Percentiles rank a stretch among this genome's conserved stretches.
Conservation (phyloP, 1,140 invertebrate genomes). For the Araneus ventricosus region DNA sequence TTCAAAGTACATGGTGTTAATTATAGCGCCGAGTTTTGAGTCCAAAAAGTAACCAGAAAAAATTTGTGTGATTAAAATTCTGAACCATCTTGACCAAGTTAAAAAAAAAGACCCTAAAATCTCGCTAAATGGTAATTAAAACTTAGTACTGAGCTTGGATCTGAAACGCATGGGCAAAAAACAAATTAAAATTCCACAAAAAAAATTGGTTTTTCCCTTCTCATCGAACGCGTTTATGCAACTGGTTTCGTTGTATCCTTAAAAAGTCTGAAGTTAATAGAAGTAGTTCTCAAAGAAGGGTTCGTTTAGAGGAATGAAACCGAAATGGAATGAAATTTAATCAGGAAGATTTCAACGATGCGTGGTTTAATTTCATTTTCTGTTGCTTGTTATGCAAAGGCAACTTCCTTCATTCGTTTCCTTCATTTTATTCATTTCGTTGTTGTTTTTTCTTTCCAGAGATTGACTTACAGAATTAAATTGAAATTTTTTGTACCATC, state of each 20-base stretch:
- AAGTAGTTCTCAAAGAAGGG: neutral
- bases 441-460: neutral
- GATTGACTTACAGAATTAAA: slow-evolving; percentile 11
- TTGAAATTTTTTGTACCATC: neutral
- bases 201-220: slow-evolving; percentile 28
- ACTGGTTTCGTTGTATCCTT: neutral
- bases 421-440: neutral
- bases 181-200: slow-evolving; percentile 58
- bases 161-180: slow-evolving; percentile 4
- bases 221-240: slow-evolving; percentile 17
- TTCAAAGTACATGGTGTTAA: slow-evolving; percentile 53
- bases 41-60: neutral
- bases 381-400: slow-evolving; percentile 11
- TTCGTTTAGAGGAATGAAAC: slow-evolving; percentile 20
- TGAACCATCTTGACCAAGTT: neutral
- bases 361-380: slow-evolving; percentile 45
- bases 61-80: slow-evolving; percentile 44
- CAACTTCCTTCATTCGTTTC: neutral
- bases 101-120: neutral
- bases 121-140: slow-evolving; percentile 59
- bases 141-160: neutral
- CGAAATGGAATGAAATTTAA: slow-evolving; percentile 54
- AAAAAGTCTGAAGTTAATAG: neutral
- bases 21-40: slow-evolving; percentile 23
- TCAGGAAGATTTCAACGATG: slow-evolving; percentile 23